Evolutionary conservation across 2,113 vertebrate genomes (phyloP), one percentile per base, ranked within the genome.

Genomic region (Cyanoliseus patagonus): DNA sequence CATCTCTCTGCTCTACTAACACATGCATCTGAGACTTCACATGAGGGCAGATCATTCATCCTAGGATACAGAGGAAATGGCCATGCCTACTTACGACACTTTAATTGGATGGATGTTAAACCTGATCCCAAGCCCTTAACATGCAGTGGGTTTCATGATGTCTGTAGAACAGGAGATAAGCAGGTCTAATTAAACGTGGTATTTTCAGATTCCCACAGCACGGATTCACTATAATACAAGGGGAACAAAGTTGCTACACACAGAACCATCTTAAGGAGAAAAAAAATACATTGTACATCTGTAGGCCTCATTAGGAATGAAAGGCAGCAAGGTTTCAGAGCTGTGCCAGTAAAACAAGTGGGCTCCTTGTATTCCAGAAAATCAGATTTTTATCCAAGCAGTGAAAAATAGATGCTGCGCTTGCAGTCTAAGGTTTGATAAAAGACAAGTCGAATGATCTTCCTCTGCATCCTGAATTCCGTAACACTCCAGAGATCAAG

Each of bases 21-120:
- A 8, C 0, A 3, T 0, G 2, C 9, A 2, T 15, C 66, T 3
- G 20, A 24, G 39, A 41, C 3, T 3, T 41, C 59, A 16, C 22
- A 37, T 44, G 20, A 53, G 52, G 22, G 20, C 28, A 19, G 27
- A 25, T 17, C 44, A 6, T 5, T 17, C 62, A 7, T 55, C 24
- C 41, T 6, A 24, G 24, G 37, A 53, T 14, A 15, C n/a, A 5
- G 44, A 37, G 33, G 49, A 49, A 3, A 3, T 28, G 37, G 42
- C 42, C 10, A 8, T 5, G 44, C 37, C 17, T 24, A 11, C 17
- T 61, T 52, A 47, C 9, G 5, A 9, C 27, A 13, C 24, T 22
- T 30, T 3, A 13, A 42, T 17, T 22, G 31, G 66, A 30, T 6
- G 31, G 59, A 31, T 6, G 17, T 23, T 7, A 78, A 78, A 57